These are phyloP conservation scores for Aselliscus stoliczkanus DNA, from an alignment of 2,797 vertebrate genomes.

Conservation along the genomic window DNA sequence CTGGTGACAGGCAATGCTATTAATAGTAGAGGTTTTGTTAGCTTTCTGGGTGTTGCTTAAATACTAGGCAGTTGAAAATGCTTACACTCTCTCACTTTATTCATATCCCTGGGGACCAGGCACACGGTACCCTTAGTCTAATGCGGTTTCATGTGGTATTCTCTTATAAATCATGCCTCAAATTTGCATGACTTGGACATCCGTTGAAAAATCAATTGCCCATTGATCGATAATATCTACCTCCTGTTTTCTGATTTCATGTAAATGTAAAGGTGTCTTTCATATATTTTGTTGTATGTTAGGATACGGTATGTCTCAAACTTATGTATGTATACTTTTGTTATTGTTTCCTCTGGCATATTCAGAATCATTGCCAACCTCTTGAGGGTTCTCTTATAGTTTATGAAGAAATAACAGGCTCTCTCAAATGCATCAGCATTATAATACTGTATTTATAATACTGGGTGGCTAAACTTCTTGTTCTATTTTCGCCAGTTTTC, in stretches of 20 bases:
- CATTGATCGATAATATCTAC: background rate
- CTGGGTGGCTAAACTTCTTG: constrained; percentile 29
- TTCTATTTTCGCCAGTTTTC: constrained; percentile 57
- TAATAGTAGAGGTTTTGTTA: constrained; percentile 44
- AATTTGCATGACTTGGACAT: background rate
- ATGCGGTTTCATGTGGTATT: background rate
- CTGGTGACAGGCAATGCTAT: background rate
- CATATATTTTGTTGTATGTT: background rate
- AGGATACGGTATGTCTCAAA: background rate
- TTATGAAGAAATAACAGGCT: constrained; percentile 38
- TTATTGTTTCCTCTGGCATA: constrained; percentile 5
- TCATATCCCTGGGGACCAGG: background rate
- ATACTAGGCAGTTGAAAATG: constrained; percentile 25
- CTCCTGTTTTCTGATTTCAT: background rate
- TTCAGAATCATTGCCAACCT: background rate
- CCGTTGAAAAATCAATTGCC: constrained; percentile 14
- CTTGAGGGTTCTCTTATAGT: background rate
- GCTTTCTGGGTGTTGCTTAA: constrained; percentile 42
- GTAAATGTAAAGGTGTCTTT: constrained; percentile 38
- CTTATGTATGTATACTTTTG: background rate
- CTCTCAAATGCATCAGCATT: background rate
- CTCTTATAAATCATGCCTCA: constrained; percentile 33
- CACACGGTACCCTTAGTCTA: constrained; percentile 3
- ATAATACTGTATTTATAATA: background rate
- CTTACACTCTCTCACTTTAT: constrained; percentile 2